These are phyloP conservation scores for Arion vulgaris DNA, from an alignment of 1,140 invertebrate genomes.

Conservation along the genomic window DNA sequence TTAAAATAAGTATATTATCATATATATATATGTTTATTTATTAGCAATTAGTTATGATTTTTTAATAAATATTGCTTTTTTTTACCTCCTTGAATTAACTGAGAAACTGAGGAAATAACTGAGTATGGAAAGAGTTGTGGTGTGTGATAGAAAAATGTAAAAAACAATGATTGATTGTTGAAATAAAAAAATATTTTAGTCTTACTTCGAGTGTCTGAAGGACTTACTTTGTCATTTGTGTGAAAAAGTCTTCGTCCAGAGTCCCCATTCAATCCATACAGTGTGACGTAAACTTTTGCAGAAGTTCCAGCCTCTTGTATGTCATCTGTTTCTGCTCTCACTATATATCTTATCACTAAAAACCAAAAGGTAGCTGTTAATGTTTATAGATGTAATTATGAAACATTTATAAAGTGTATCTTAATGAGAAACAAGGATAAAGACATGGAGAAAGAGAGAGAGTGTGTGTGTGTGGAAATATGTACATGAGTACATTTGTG, in stretches of 20 bases:
- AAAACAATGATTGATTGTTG: neutral
- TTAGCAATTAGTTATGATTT: too few relatives aligned
- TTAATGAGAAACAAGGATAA: neutral
- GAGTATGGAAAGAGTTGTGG: too few relatives aligned
- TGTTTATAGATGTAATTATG: neutral
- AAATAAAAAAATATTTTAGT: neutral
- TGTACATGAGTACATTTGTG: too few relatives aligned
- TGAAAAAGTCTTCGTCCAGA: slow-evolving; percentile 48
- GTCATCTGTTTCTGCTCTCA: slow-evolving; percentile 69
- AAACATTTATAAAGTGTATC: neutral
- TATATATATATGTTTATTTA: too few relatives aligned
- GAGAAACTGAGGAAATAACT: too few relatives aligned
- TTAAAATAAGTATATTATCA: too few relatives aligned
- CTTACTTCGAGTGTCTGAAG: slow-evolving; percentile 38
- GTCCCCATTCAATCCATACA: slow-evolving; percentile 72
- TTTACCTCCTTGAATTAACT: too few relatives aligned
- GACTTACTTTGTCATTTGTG: neutral
- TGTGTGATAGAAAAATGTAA: too few relatives aligned
- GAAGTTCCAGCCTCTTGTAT: slow-evolving; percentile 67
- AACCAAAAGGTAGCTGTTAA: slow-evolving; percentile 16
- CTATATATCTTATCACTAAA: slow-evolving; percentile 61
- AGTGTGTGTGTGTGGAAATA: neutral
- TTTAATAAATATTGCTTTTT: too few relatives aligned
- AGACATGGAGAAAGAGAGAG: neutral
- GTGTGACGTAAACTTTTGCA: slow-evolving; percentile 65